Evolutionary conservation across 2,113 vertebrate species (phyloP).

Genomic region (Tachysurus vachellii): DNA sequence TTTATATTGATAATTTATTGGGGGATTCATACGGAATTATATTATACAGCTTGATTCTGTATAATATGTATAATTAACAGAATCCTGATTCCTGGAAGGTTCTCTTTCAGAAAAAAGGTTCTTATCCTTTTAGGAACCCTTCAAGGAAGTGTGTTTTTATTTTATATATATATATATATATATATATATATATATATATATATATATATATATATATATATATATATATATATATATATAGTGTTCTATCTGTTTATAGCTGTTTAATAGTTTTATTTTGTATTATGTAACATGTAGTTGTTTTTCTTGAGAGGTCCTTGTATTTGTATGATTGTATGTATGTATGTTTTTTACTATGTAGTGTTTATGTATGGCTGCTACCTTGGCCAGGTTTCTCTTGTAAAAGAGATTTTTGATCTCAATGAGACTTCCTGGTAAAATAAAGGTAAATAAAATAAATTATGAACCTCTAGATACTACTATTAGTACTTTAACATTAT

Average conservation of each 20-base stretch:
- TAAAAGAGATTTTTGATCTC: neutral
- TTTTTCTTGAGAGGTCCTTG: neutral
- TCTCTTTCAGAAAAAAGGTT: neutral
- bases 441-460: neutral
- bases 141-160: neutral
- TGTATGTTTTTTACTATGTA: neutral
- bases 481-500: too few relatives aligned
- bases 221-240: too few relatives aligned
- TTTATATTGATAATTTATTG: neutral
- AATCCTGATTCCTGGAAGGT: neutral
- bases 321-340: neutral
- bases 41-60: too few relatives aligned
- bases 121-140: neutral
- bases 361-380: neutral
- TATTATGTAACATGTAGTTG: neutral
- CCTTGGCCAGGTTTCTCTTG: neutral
- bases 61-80: too few relatives aligned
- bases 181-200: too few relatives aligned
- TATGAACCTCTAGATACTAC: too few relatives aligned
- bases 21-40: too few relatives aligned
- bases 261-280: too few relatives aligned
- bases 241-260: too few relatives aligned
- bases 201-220: too few relatives aligned
- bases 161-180: too few relatives aligned
- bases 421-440: neutral